Percentiles rank a stretch among this genome's conserved stretches.
phyloP scores from a whole-genome alignment of 2,113 vertebrate genomes.

The Brienomyrus brachyistius region DNA sequence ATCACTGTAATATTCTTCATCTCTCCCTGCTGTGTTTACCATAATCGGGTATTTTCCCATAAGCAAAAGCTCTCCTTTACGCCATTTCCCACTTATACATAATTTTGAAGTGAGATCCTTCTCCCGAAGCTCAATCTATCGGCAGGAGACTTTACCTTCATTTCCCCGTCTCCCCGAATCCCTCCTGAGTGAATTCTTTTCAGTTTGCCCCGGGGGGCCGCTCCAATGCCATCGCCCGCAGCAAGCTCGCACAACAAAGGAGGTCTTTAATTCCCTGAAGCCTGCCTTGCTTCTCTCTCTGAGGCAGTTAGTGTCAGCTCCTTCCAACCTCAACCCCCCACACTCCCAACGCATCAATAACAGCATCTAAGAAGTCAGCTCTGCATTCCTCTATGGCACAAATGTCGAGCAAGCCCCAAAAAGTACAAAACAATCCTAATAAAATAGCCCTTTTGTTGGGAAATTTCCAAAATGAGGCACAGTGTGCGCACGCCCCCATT shows the following conservation, averaged over 20 bases:
- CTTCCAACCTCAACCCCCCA: neutral
- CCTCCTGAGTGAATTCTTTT: neutral
- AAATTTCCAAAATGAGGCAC: neutral
- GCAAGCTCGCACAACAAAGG: constrained; percentile 7
- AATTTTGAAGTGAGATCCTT: neutral
- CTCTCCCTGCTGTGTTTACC: neutral
- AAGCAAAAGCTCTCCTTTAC: neutral
- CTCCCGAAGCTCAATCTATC: neutral
- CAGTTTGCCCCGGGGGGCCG: neutral
- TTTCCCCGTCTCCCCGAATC: neutral
- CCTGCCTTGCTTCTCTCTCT: constrained; percentile 2
- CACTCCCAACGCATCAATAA: neutral
- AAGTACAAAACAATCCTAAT: neutral
- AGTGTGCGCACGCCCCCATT: neutral
- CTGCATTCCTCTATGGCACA: neutral
- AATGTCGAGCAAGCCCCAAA: neutral
- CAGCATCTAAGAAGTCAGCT: constrained; percentile 8
- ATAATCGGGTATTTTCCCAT: neutral
- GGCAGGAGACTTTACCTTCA: neutral
- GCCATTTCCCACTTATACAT: neutral
- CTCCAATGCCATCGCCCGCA: neutral
- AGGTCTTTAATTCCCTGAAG: constrained; percentile 12
- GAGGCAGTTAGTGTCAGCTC: constrained; percentile 9
- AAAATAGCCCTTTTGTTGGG: neutral
- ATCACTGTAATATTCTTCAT: constrained; percentile 1